Conservation (phyloP, 2,797 vertebrate genomes). For the Tragopan temminckii region DNA sequence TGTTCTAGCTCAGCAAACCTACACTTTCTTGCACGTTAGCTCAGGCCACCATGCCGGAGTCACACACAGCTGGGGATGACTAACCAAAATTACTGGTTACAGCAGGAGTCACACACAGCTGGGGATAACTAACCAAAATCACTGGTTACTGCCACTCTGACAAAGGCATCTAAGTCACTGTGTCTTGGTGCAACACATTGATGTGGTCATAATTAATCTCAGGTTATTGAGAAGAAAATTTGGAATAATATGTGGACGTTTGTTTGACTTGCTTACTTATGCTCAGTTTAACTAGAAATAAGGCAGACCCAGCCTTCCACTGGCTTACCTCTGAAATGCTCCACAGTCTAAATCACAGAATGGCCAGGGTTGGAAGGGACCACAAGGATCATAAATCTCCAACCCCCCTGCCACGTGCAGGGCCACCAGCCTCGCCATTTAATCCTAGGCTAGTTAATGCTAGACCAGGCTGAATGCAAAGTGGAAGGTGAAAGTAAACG, state of each 20-base stretch:
- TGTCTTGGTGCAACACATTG: rapidly evolving
- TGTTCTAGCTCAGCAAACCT: background rate
- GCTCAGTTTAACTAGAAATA: background rate
- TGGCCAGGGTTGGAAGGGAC: too few species aligned
- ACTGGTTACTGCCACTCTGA: rapidly evolving
- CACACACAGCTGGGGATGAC: background rate
- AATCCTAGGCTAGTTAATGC: too few species aligned
- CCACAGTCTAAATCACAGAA: background rate
- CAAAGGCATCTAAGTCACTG: background rate
- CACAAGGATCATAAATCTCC: too few species aligned
- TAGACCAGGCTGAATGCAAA: too few species aligned
- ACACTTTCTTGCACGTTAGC: background rate
- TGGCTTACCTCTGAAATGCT: background rate
- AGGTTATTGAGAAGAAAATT: background rate
- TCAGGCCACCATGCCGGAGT: rapidly evolving
- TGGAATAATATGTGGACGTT: rapidly evolving
- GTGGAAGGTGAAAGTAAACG: background rate
- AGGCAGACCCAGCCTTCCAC: background rate
- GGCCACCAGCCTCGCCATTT: too few species aligned
- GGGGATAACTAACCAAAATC: background rate
- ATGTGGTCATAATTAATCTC: rapidly evolving
- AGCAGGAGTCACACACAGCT: background rate
- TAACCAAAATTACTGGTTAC: background rate
- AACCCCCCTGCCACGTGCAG: too few species aligned
- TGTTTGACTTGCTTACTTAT: background rate